A percentile compares a stretch with the other conserved stretches of the same genome.
Conservation (phyloP, 2,888 invertebrate genomes). For the Noctua comes region DNA sequence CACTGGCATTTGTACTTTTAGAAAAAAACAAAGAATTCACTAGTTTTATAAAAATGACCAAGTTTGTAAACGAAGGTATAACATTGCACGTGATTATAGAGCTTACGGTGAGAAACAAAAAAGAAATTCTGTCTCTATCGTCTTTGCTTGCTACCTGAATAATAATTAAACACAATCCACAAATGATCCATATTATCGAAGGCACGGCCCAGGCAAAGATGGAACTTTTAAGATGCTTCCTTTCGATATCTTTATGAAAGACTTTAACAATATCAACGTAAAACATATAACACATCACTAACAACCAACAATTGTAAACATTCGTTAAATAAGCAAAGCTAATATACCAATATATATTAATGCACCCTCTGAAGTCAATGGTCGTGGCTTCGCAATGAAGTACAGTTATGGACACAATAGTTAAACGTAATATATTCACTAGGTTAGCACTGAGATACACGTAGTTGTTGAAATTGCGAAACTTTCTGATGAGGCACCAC, state of each 20-base stretch:
- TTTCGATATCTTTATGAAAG: slow-evolving; percentile 3
- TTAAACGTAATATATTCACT: slow-evolving; percentile 12
- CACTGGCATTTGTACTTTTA: not conserved
- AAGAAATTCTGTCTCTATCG: not conserved
- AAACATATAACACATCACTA: slow-evolving; percentile 26
- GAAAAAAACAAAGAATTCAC: slow-evolving; percentile 8
- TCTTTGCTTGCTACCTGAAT: not conserved
- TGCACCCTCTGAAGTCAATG: not conserved
- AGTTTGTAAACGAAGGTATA: slow-evolving; percentile 9
- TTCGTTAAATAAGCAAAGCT: slow-evolving; percentile 2
- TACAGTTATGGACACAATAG: slow-evolving; percentile 4
- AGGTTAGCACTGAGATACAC: not conserved
- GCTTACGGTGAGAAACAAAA: rapidly evolving
- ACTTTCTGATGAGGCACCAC: not conserved
- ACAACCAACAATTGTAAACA: slow-evolving; percentile 26
- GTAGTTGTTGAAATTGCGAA: not conserved
- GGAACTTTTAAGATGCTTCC: slow-evolving; percentile 14
- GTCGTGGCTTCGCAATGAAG: not conserved
- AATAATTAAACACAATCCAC: not conserved
- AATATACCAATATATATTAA: not conserved
- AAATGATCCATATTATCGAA: not conserved
- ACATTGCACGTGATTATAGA: not conserved
- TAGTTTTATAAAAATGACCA: slow-evolving; percentile 25
- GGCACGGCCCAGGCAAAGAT: slow-evolving; percentile 27
- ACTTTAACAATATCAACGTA: slow-evolving; percentile 37